Evolutionary conservation across 2,113 vertebrate genomes (phyloP), one percentile per base, ranked within the genome.

Genomic region (Propithecus coquereli): DNA sequence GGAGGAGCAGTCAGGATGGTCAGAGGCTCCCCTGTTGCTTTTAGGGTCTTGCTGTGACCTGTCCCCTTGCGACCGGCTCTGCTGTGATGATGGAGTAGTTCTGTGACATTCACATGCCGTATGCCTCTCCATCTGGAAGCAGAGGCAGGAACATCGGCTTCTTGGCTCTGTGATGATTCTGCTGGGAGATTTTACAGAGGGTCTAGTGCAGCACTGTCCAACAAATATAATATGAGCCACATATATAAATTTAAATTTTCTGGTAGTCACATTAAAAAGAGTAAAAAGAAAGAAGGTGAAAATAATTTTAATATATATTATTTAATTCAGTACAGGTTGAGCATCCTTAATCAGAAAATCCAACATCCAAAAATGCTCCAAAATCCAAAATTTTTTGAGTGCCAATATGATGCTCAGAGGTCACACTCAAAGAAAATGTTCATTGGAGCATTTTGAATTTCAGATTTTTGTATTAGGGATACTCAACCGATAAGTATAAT

Each of bases 291-390:
- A 61, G 37, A 32, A 83, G 43, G 23, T 68, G 65, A 85, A 74
- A 76, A 79, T 87, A 87, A 91, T 90, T 89, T 80, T 50, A 94
- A 61, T n/a, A 22, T 89, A 40, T 57, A 91, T 76, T 63, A 88
- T 57, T 52, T 92, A 90, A 71, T 30, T 22, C 23, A 50, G 1
- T 76, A 74, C 40, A 74, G 40, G 6, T 45, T 30, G 23, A 74
- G 25, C 43, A 74, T 45, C 27, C 40, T 25, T 74, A 74, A 74
- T 74, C 25, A 30, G 25, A 74, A 74, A 74, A 14, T 74, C 71
- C 43, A 17, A 74, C 37, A 45, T 45, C 43, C 40, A 74, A 74
- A 74, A 74, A 74, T 45, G 40, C 40, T 45, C 71, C 12, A 30
- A 27, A 45, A 45, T 27, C 40, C 25, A 45, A 73, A 73, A 45